Evolutionary conservation across 2,888 invertebrate genomes (phyloP).

Genomic region (Nymphalis urticae): DNA sequence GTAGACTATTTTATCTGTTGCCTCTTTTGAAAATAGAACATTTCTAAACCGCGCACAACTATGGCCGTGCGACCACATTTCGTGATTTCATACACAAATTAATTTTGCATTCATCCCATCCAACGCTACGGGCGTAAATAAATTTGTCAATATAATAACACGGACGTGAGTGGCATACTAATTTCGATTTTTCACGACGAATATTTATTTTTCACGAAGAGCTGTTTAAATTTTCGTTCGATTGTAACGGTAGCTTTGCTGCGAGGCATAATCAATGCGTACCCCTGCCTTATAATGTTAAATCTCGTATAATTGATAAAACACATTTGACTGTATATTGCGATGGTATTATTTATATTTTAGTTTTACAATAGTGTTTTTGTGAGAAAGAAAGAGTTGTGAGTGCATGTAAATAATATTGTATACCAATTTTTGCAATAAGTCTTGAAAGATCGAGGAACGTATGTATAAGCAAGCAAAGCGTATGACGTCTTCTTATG

Average conservation of each 20-base stretch:
- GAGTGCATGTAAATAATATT: too few relatives aligned
- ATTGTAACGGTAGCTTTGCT: background rate
- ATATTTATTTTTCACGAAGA: background rate
- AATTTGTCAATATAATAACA: constrained; percentile 35
- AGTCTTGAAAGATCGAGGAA: too few relatives aligned
- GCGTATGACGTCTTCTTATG: too few relatives aligned
- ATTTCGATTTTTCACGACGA: constrained; percentile 9
- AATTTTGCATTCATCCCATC: constrained; percentile 21
- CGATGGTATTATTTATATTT: too few relatives aligned
- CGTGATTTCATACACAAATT: constrained; percentile 31
- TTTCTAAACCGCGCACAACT: constrained; percentile 11
- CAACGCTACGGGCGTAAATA: constrained; percentile 29
- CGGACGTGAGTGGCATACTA: constrained; percentile 35
- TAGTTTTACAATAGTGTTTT: too few relatives aligned
- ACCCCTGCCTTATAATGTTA: background rate
- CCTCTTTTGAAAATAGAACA: constrained; percentile 6
- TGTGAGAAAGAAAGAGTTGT: too few relatives aligned
- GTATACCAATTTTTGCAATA: too few relatives aligned
- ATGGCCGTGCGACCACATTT: constrained; percentile 20
- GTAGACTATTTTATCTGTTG: background rate
- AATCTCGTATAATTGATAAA: background rate
- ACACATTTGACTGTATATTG: too few relatives aligned
- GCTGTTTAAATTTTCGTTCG: background rate
- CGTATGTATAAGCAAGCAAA: too few relatives aligned
- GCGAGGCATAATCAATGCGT: background rate